Evolutionary conservation across 2,888 invertebrate species (phyloP), one percentile per base, ranked within the genome.

Genomic region (Biston stratarius): DNA sequence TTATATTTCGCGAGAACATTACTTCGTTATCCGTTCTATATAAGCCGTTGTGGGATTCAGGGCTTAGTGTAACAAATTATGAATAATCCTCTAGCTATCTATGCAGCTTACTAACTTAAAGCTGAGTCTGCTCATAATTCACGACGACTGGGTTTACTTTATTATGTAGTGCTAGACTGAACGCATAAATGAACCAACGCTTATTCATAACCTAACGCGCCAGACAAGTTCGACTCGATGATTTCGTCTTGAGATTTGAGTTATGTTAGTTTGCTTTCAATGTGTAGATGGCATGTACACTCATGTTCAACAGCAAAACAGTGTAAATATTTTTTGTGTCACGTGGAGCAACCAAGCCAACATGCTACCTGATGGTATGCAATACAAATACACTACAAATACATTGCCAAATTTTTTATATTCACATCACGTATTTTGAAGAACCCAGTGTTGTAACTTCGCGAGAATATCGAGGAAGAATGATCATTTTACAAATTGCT

Each of bases 111-210:
- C 38, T 58, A 59, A 59, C 48, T 62, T 36, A 55, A 62, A 52
- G 51, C 67, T 58, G 61, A 61, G 57, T 59, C 44, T 44, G 61
- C 60, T 61, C 66, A 68, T 67, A 64, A 68, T 42, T 67, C 57
- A 67, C 64, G 59, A 44, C n/a, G 42, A 70, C 66, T 67, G 57
- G 57, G 65, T 66, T 72, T 66, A 57, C 70, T 74, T 75, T 74
- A 74, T 75, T 71, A 74, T 72, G 74, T 71, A 72, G 70, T 60
- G 61, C 67, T 57, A 70, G 67, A 73, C 61, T 64, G 70, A 73
- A 75, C 77, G 73, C 73, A 70, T 66, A 69, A 73, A 71, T 64
- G 60, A 64, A 67, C 59, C 49, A 58, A 55, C 69, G 59, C 49
- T 55, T 38, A 49, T 44, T 64, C 52, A 67, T 53, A 24, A 3